These are phyloP conservation scores for Enteromius trimaculatus DNA, from an alignment of 2,797 vertebrate species.

Conservation along the genomic window DNA sequence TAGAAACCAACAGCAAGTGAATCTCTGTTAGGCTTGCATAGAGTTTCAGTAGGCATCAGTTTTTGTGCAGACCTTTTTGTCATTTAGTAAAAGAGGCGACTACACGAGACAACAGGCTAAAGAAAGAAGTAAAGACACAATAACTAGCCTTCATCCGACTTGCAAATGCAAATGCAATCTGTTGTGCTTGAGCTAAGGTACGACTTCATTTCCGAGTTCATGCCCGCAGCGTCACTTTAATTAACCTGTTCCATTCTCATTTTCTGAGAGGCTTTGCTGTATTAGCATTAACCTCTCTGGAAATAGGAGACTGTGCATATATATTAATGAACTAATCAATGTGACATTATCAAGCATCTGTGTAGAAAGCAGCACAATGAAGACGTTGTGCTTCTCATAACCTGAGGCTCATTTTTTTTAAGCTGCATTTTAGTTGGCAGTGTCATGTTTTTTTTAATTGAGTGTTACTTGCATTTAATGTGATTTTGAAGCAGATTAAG, in stretches of 20 bases:
- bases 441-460: background rate
- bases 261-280: conserved; percentile 45
- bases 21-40: background rate
- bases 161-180: conserved; percentile 65
- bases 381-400: background rate
- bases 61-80: background rate
- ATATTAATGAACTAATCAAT: conserved; percentile 34
- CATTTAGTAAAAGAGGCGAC: background rate
- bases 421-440: background rate
- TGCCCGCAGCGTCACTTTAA: conserved; percentile 63
- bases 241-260: conserved; percentile 66
- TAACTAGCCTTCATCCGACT: conserved; percentile 52
- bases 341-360: background rate
- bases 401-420: background rate
- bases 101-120: background rate
- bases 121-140: conserved; percentile 19
- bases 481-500: background rate
- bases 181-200: conserved; percentile 66
- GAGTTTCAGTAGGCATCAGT: background rate
- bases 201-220: conserved; percentile 67
- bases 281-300: conserved; percentile 30
- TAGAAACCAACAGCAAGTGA: background rate
- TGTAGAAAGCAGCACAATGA: background rate
- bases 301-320: conserved; percentile 34
- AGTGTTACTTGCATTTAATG: background rate